Percentiles rank a stretch among this genome's conserved stretches.
These are phyloP conservation scores for Fopius arisanus DNA, from an alignment of 1,140 invertebrate species.

Conservation along the genomic window DNA sequence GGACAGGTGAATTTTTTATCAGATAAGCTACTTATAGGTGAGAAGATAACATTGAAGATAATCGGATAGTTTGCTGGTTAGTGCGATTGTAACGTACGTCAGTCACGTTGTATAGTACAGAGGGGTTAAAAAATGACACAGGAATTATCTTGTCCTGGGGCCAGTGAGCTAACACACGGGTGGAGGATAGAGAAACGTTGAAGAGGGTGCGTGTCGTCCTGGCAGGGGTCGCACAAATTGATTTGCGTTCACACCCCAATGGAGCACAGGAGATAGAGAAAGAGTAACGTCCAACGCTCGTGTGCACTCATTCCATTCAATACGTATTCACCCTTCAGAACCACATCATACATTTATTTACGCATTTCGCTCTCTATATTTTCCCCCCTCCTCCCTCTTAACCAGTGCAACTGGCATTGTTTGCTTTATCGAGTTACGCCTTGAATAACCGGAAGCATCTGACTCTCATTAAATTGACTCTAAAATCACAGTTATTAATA, in stretches of 20 bases:
- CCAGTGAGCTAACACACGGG: slow-evolving; percentile 25
- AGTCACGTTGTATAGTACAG: slow-evolving; percentile 37
- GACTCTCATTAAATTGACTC: slow-evolving; percentile 49
- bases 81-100: slow-evolving; percentile 55
- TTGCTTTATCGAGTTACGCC: slow-evolving; percentile 60
- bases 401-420: slow-evolving; percentile 47
- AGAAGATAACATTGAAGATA: not conserved
- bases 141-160: slow-evolving; percentile 58
- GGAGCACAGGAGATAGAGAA: slow-evolving; percentile 36
- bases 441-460: slow-evolving; percentile 56
- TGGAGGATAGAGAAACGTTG: slow-evolving; percentile 17
- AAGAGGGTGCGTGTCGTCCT: slow-evolving; percentile 47
- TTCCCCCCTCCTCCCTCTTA: not conserved
- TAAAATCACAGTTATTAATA: not conserved
- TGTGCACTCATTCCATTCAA: slow-evolving; percentile 27
- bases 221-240: slow-evolving; percentile 61
- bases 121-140: slow-evolving; percentile 6
- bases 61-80: slow-evolving; percentile 36
- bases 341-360: slow-evolving; percentile 64
- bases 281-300: slow-evolving; percentile 23
- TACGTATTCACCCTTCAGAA: slow-evolving; percentile 58
- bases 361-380: slow-evolving; percentile 54
- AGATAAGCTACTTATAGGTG: not conserved
- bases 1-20: too few relatives aligned
- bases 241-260: slow-evolving; percentile 65